Conservation (phyloP, 2,797 vertebrate genomes). For the Chloroceryle inda region DNA sequence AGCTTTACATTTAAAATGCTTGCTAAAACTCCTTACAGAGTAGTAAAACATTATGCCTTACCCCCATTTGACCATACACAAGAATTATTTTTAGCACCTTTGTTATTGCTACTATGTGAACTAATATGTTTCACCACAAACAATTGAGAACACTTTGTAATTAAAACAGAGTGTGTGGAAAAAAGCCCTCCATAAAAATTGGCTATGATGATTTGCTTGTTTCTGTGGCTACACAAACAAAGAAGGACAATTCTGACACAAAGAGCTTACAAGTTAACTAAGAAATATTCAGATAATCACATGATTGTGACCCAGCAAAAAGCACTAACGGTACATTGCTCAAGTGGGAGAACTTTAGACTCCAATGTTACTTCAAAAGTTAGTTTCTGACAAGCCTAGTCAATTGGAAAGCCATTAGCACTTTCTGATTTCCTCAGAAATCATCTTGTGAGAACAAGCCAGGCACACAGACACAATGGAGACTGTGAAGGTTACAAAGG, state of each 20-base stretch:
- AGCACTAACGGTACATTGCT: background rate
- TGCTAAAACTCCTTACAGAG: constrained; percentile 33
- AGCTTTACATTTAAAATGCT: constrained; percentile 61
- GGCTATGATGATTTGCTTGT: background rate
- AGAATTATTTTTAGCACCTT: constrained; percentile 44
- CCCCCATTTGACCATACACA: constrained; percentile 25
- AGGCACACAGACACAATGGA: background rate
- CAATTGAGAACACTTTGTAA: background rate
- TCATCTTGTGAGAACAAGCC: background rate
- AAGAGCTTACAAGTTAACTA: background rate
- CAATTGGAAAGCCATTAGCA: background rate
- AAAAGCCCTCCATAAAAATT: background rate
- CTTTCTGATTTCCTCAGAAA: background rate
- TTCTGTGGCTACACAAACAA: background rate
- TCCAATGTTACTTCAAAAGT: background rate
- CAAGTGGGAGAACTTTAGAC: background rate
- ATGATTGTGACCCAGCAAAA: background rate
- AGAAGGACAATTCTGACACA: background rate
- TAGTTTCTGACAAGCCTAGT: background rate
- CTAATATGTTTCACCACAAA: constrained; percentile 6
- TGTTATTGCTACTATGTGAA: constrained; percentile 43
- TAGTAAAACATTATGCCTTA: constrained; percentile 47
- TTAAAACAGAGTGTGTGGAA: background rate
- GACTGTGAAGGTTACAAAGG: background rate
- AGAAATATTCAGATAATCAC: background rate